These are phyloP conservation scores for Charanyca ferruginea DNA, from an alignment of 2,888 invertebrate species.

Conservation along the genomic window DNA sequence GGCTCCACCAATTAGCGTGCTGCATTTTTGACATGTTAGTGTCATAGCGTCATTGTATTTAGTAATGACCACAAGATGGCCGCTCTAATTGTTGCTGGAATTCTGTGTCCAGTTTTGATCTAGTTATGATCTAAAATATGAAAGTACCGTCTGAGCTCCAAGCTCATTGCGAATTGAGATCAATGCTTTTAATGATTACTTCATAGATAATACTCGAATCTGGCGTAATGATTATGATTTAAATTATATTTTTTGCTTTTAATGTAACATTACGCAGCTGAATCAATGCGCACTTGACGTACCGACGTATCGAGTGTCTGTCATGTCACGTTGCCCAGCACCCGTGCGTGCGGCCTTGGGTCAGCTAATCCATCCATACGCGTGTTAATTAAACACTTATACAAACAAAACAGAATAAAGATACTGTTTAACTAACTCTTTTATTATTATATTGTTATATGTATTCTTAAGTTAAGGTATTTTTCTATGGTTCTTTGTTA, in stretches of 20 bases:
- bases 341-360: neutral
- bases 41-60: no score
- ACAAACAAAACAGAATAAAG: no score
- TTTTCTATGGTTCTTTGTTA: no score
- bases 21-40: no score
- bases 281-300: neutral
- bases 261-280: neutral
- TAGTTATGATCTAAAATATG: slow-evolving; percentile 49
- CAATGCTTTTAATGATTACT: slow-evolving; percentile 54
- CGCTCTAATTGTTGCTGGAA: no score
- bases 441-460: no score
- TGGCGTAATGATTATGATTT: slow-evolving; percentile 19
- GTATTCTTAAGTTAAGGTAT: no score
- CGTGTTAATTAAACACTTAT: neutral
- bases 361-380: neutral
- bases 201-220: slow-evolving; percentile 39
- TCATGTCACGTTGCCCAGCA: no score
- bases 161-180: slow-evolving; percentile 38
- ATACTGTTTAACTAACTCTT: no score
- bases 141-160: slow-evolving; percentile 39
- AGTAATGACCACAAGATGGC: no score
- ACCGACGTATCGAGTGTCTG: neutral
- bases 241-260: slow-evolving; percentile 9
- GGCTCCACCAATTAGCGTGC: no score
- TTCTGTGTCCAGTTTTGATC: no score